Conservation (phyloP, 1,140 invertebrate genomes). For the Trichogramma pretiosum region DNA sequence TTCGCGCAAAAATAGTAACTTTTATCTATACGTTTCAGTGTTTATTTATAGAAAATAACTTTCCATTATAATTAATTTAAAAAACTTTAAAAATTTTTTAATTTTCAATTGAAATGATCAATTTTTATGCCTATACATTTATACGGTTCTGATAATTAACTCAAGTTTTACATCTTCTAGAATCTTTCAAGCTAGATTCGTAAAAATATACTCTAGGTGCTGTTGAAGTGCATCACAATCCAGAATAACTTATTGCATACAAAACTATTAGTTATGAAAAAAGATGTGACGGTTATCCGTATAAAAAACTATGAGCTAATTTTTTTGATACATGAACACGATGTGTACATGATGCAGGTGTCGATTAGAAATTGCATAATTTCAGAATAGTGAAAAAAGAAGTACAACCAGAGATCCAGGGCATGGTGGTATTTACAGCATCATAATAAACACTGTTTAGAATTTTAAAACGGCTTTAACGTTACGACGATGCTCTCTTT, state of each 20-base stretch:
- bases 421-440: slow-evolving; percentile 18
- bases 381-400: neutral
- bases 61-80: too few relatives aligned
- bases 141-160: too few relatives aligned
- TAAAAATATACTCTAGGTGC: slow-evolving; percentile 10
- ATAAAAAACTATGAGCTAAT: slow-evolving; percentile 16
- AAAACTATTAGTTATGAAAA: slow-evolving; percentile 24
- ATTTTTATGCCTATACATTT: too few relatives aligned
- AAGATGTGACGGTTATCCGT: too few relatives aligned
- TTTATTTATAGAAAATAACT: too few relatives aligned
- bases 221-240: slow-evolving; percentile 4
- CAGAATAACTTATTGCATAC: slow-evolving; percentile 10
- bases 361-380: slow-evolving; percentile 10
- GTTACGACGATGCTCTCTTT: slow-evolving; percentile 35
- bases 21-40: too few relatives aligned
- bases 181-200: slow-evolving; percentile 6
- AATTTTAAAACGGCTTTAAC: slow-evolving; percentile 18
- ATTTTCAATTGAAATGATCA: too few relatives aligned
- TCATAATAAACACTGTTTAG: slow-evolving; percentile 5
- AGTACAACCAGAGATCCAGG: slow-evolving; percentile 18
- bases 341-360: neutral
- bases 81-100: too few relatives aligned
- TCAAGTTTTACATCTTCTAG: too few relatives aligned
- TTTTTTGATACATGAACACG: slow-evolving; percentile 1
- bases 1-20: too few relatives aligned